Base-by-base conservation (phyloP, 2,797 vertebrate genomes). In the Xenopus petersii region DNA sequence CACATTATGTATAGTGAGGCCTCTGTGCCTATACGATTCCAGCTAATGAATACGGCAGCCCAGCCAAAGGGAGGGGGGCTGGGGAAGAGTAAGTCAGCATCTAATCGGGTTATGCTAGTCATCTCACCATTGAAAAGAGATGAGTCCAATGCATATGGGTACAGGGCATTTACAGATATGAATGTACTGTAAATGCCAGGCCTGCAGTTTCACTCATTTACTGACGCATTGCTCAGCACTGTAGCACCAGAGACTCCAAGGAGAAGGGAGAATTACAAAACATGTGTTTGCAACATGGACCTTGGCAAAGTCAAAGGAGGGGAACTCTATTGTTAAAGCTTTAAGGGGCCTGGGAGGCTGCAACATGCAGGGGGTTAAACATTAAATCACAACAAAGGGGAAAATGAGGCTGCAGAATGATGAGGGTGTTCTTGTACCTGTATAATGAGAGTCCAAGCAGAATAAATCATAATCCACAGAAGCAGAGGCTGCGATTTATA, bases 381-480 rank as follows among this genome's bases (percentile, higher is more conserved):
- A 7, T 42, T 42, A 5, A 9, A 26, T 17, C n/a, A 24, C 9
- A 51, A 73, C 71, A 65, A 56, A 64, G 65, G 16, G 30, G 10
- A 51, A 60, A 42, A 42, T 42, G 36, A 70, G 11, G 36, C 3
- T 58, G 36, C 49, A 17, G 15, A 26, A 56, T 11, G 7, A 26
- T n/a, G 55, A 42, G 33, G n/a, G 15, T 64, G 73, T 33, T 66
- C 36, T 62, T 86, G 85, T 89, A 92, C 91, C 91, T 92, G 88
- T 82, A 86, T 84, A 86, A 89, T 85, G 83, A 87, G 75, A 75
- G 87, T 79, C 88, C 86, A 87, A 82, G 84, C 82, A 80, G 88
- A 91, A 87, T 88, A 91, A 87, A 87, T 89, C 91, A 89, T 91
- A 86, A 88, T 87, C 87, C 88, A 51, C 51, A 26, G 73, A 74